Evolutionary conservation across 2,888 invertebrate genomes (phyloP).

Genomic region (Odontomyia ornata): DNA sequence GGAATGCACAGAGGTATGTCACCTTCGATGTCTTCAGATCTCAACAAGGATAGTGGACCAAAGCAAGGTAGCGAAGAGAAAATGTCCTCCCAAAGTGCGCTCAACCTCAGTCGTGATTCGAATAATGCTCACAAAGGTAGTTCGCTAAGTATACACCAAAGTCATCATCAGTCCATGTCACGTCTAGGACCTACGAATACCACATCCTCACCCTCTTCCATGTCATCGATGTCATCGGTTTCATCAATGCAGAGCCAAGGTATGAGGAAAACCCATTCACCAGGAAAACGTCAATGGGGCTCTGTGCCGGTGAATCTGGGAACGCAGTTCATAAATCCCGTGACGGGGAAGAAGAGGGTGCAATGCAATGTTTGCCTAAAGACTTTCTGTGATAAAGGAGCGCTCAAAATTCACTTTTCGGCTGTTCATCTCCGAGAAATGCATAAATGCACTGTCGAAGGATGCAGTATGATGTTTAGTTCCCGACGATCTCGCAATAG

Average conservation of each 20-base stretch:
- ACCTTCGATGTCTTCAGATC: conserved; percentile 56
- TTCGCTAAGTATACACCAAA: conserved; percentile 54
- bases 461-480: conserved; percentile 99
- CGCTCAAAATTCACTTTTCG: conserved; percentile 98
- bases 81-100: conserved; percentile 68
- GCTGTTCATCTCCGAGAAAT: conserved; percentile 98
- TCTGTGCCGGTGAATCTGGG: conserved; percentile 83
- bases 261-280: conserved; percentile 65
- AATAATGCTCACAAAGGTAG: conserved; percentile 34
- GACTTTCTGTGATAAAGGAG: conserved; percentile 99
- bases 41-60: conserved; percentile 51
- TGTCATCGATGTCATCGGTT: conserved; percentile 46
- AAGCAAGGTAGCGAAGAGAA: conserved; percentile 55
- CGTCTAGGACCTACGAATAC: conserved; percentile 42
- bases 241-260: conserved; percentile 51
- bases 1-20: conserved; percentile 52
- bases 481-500: conserved; percentile 94
- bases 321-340: conserved; percentile 90
- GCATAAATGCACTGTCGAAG: conserved; percentile 99
- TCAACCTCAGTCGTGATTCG: conserved; percentile 71
- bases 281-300: conserved; percentile 83
- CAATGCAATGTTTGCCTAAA: conserved; percentile 98
- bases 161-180: conserved; percentile 50
- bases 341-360: conserved; percentile 94
- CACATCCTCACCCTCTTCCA: neutral